Conservation (phyloP, 2,888 invertebrate species). For the Agrochola macilenta region DNA sequence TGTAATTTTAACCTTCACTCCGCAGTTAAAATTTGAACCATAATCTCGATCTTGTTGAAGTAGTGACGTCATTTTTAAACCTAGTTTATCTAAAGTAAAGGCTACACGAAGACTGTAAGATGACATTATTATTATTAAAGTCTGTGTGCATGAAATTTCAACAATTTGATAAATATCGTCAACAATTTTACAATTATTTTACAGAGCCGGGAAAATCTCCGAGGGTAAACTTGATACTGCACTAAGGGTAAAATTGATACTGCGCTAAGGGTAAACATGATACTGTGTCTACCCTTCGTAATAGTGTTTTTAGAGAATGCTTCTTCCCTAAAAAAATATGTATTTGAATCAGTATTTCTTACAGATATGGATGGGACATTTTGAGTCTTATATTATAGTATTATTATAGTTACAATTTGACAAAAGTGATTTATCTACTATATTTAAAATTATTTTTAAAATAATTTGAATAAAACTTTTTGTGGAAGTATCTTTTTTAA, state of each 20-base stretch:
- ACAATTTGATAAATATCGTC: conserved; percentile 74
- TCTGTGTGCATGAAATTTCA: conserved; percentile 69
- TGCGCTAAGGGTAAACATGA: background rate
- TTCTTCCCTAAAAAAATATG: background rate
- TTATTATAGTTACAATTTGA: conserved; percentile 3
- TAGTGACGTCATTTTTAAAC: conserved; percentile 51
- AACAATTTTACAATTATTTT: conserved; percentile 74
- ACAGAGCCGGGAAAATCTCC: conserved; percentile 42
- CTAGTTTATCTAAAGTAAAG: conserved; percentile 48
- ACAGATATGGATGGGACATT: conserved; percentile 48
- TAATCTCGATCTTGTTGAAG: conserved; percentile 57
- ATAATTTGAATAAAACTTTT: background rate
- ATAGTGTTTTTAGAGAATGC: background rate
- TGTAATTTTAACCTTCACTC: background rate
- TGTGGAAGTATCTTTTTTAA: background rate
- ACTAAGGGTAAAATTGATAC: conserved; percentile 12
- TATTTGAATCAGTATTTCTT: conserved; percentile 27
- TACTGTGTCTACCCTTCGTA: background rate
- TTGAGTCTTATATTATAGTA: conserved; percentile 28
- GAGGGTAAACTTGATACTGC: conserved; percentile 4
- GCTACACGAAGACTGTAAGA: conserved; percentile 56
- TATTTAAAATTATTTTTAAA: background rate
- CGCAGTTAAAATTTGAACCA: conserved; percentile 28
- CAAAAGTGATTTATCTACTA: background rate
- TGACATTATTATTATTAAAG: conserved; percentile 55